Evolutionary conservation across 2,797 vertebrate genomes (phyloP).

Genomic region (Gallinago stenura): DNA sequence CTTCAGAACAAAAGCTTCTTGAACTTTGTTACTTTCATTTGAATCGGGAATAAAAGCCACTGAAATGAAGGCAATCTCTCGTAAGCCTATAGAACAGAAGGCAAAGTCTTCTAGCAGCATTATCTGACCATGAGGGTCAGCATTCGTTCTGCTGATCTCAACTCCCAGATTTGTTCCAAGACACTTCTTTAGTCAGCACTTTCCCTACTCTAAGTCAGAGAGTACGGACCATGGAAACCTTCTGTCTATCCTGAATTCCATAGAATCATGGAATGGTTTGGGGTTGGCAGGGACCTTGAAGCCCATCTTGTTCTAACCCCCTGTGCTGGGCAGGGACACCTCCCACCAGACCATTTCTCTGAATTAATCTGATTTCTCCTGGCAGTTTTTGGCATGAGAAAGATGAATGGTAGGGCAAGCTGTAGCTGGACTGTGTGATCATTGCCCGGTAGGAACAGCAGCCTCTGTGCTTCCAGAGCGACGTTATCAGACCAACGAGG

Average conservation of each 20-base stretch:
- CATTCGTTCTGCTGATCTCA: background rate
- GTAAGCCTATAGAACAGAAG: background rate
- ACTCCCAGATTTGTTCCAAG: background rate
- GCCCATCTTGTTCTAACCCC: too few species aligned
- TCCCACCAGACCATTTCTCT: background rate
- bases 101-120: background rate
- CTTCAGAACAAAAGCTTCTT: background rate
- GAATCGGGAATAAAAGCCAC: background rate
- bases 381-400: background rate
- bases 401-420: background rate
- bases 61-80: background rate
- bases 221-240: background rate
- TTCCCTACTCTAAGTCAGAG: background rate
- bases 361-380: background rate
- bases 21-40: background rate
- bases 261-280: too few species aligned
- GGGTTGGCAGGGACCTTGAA: too few species aligned
- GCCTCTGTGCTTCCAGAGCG: background rate
- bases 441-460: fast-evolving
- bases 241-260: background rate
- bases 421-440: too few species aligned
- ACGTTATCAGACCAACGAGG: background rate
- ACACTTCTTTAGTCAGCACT: background rate
- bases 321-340: too few species aligned
- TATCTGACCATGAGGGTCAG: background rate